Percentiles rank a stretch among this genome's conserved stretches.
Evolutionary conservation across 2,888 invertebrate genomes (phyloP).

Genomic region (Lepidocyrtinus sp.): DNA sequence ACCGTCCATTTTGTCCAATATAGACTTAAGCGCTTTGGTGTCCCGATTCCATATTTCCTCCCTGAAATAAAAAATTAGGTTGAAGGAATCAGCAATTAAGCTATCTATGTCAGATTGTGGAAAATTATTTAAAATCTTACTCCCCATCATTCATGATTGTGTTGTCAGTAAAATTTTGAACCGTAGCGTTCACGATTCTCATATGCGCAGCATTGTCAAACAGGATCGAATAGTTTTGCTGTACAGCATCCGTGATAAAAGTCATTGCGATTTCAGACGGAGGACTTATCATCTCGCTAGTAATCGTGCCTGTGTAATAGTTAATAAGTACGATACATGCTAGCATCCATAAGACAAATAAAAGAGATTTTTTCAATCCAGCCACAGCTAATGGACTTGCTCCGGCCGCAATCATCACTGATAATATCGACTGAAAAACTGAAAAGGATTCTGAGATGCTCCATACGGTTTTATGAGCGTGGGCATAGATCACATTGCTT

Average conservation of each 20-base stretch:
- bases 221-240: slow-evolving; percentile 9
- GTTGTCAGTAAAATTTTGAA: not conserved
- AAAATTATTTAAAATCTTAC: too few relatives aligned
- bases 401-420: not conserved
- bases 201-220: slow-evolving; percentile 1
- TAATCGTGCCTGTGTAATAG: slow-evolving; percentile 15
- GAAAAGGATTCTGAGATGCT: not conserved
- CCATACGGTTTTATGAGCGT: not conserved
- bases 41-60: not conserved
- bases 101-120: too few relatives aligned
- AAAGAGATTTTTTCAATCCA: not conserved
- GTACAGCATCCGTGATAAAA: not conserved
- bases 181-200: slow-evolving; percentile 3
- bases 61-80: too few relatives aligned
- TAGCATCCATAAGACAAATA: slow-evolving; percentile 16
- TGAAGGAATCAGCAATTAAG: too few relatives aligned
- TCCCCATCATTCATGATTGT: not conserved
- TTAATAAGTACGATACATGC: slow-evolving; percentile 5
- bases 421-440: not conserved
- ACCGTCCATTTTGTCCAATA: not conserved
- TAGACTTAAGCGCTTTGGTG: not conserved
- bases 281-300: slow-evolving; percentile 18
- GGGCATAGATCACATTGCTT: not conserved
- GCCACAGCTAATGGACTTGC: not conserved
- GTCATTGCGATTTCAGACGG: slow-evolving; percentile 1